phyloP scores from a whole-genome alignment of 2,113 vertebrate genomes.

The Trichechus manatus region DNA sequence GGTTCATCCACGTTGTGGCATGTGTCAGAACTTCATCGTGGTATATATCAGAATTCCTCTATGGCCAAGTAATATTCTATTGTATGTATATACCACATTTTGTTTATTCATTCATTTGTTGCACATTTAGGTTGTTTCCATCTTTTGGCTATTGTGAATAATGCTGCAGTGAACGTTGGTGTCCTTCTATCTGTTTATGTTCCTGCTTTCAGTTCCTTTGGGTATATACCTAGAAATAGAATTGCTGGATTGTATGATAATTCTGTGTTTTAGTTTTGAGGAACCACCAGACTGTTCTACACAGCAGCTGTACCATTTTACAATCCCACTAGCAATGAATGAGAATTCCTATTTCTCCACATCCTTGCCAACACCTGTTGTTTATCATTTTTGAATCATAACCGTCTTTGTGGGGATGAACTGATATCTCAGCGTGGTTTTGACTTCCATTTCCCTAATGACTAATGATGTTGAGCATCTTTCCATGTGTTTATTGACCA shows the following conservation, averaged over 20 bases:
- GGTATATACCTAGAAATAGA: neutral
- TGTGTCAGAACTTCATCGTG: no score
- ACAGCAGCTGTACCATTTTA: neutral
- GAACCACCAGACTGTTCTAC: neutral
- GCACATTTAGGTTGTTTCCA: neutral
- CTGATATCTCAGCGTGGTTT: neutral
- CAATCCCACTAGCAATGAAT: neutral
- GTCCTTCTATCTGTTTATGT: neutral
- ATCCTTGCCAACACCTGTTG: neutral
- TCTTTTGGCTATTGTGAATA: neutral
- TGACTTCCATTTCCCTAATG: neutral
- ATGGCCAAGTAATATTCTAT: no score
- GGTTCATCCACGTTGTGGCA: no score
- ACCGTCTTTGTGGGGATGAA: neutral
- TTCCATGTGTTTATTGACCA: neutral
- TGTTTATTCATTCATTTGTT: neutral
- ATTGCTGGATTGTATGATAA: neutral
- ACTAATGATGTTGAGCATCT: neutral
- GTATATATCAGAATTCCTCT: neutral
- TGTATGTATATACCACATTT: no score
- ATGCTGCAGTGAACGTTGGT: neutral
- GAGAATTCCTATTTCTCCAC: neutral
- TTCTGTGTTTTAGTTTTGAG: neutral
- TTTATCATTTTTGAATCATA: neutral
- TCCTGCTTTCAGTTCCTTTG: neutral